Evolutionary conservation across 2,113 vertebrate species (phyloP), one percentile per base, ranked within the genome.

Genomic region (Erinaceus europaeus): DNA sequence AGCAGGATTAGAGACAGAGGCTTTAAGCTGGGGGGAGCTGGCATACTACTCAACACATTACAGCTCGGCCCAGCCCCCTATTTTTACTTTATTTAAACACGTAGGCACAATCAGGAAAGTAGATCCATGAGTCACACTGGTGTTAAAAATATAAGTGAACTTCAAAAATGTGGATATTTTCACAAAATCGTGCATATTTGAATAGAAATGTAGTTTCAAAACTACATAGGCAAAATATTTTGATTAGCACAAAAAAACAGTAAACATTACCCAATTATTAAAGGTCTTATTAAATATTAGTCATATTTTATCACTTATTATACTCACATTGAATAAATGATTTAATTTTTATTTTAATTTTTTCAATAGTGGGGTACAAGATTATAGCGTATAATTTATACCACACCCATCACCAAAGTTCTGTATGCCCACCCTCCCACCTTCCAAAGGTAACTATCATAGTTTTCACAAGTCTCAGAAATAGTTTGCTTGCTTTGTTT

Each of bases 251-350:
- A 84, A 40, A 69, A 55, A 50, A 86, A 90, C 48, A 83, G 25
- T 48, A 50, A 84, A 23, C 61, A 23, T 78, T 17, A 73, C 14
- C 15, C 20, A 85, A 12, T 46, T 74, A 73, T 50, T 68, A 80
- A 65, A 75, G 57, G 53, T n/a, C n/a, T n/a, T n/a, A n/a, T n/a
- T n/a, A n/a, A n/a, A n/a, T n/a, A n/a, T n/a, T n/a, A n/a, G 62
- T 57, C 40, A 3, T 76, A 8, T 25, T 64, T 89, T 55, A 13
- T 65, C 78, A 48, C 21, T 88, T 78, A 50, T 32, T 44, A 38
- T 20, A 79, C 50, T 57, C 85, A 74, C 88, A 81, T 62, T 62
- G 46, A 5, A 25, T 64, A 75, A 88, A 57, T 80, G 48, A 76
- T 23, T 44, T 8, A 3, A 44, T 14, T 42, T 81, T 85, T 29